These are phyloP conservation scores for Micromussa lordhowensis DNA, from an alignment of 92 coral and sea anemone genomes.

Conservation along the genomic window DNA sequence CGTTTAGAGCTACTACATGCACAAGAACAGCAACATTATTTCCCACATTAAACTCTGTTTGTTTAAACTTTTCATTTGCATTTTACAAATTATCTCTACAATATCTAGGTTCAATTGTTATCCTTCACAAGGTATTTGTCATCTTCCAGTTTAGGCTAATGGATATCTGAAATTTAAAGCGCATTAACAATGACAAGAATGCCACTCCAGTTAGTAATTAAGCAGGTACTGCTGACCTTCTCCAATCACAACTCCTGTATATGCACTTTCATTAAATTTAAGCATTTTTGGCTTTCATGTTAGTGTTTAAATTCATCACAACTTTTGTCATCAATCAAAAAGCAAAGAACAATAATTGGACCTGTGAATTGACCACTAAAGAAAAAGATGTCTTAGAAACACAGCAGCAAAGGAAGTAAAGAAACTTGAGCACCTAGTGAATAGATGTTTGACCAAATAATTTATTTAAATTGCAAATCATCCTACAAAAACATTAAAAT, in stretches of 20 bases:
- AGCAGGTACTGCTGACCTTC: neutral
- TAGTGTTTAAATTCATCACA: neutral
- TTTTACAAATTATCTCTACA: neutral
- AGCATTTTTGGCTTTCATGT: neutral
- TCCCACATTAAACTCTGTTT: no score
- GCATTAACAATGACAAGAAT: neutral
- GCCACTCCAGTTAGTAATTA: neutral
- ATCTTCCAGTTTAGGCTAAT: neutral
- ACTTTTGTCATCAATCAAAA: neutral
- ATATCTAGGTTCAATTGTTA: neutral
- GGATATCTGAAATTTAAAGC: neutral
- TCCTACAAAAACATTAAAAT: neutral
- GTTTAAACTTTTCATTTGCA: neutral
- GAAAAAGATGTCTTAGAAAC: neutral
- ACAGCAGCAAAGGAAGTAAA: neutral
- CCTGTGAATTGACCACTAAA: neutral
- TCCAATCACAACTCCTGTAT: neutral
- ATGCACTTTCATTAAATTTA: neutral
- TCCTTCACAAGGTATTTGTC: neutral
- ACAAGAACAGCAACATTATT: no score
- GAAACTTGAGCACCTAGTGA: neutral
- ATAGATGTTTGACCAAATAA: neutral
- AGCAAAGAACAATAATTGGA: neutral
- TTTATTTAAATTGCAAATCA: slow-evolving; percentile 1
- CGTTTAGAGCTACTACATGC: no score